A percentile compares a stretch with the other conserved stretches of the same genome.
Evolutionary conservation across 92 coral and sea anemone genomes (phyloP).

Genomic region (Parazoanthus darwini): DNA sequence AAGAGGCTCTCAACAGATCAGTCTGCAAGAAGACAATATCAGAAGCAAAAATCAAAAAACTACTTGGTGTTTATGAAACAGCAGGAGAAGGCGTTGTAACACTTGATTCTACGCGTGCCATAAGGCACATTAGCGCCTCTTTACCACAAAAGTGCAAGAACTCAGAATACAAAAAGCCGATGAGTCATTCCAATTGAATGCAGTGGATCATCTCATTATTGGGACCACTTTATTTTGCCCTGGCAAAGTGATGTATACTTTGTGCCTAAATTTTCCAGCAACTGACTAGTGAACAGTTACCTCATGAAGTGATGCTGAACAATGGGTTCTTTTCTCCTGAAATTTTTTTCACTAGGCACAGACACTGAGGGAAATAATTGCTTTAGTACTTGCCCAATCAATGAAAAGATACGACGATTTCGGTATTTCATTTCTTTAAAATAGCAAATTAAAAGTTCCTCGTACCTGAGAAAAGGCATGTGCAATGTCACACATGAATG

Average conservation of each 20-base stretch:
- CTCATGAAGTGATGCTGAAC: not conserved
- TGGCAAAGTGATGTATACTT: too few relatives aligned
- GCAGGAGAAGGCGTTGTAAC: slow-evolving; percentile 23
- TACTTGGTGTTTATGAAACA: slow-evolving; percentile 29
- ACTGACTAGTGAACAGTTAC: not conserved
- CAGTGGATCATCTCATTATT: too few relatives aligned
- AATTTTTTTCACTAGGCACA: slow-evolving; percentile 21
- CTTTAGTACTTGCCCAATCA: slow-evolving; percentile 9
- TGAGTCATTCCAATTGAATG: too few relatives aligned
- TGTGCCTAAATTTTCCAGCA: too few relatives aligned
- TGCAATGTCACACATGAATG: too few relatives aligned
- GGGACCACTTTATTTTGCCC: too few relatives aligned
- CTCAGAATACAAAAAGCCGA: too few relatives aligned
- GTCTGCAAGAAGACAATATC: slow-evolving; percentile 23
- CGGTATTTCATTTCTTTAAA: slow-evolving; percentile 14
- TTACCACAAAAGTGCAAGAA: too few relatives aligned
- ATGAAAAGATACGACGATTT: slow-evolving; percentile 15
- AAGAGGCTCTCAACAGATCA: slow-evolving; percentile 25
- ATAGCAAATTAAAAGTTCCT: not conserved
- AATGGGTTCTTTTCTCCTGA: not conserved
- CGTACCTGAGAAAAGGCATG: too few relatives aligned
- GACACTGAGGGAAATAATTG: slow-evolving; percentile 7
- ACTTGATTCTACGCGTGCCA: slow-evolving; percentile 27
- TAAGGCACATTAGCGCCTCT: not conserved
- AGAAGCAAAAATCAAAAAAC: slow-evolving; percentile 19